A percentile compares a stretch with the other conserved stretches of the same genome.
These are phyloP conservation scores for Nipponia nippon DNA, from an alignment of 2,113 vertebrate genomes.

Conservation along the genomic window DNA sequence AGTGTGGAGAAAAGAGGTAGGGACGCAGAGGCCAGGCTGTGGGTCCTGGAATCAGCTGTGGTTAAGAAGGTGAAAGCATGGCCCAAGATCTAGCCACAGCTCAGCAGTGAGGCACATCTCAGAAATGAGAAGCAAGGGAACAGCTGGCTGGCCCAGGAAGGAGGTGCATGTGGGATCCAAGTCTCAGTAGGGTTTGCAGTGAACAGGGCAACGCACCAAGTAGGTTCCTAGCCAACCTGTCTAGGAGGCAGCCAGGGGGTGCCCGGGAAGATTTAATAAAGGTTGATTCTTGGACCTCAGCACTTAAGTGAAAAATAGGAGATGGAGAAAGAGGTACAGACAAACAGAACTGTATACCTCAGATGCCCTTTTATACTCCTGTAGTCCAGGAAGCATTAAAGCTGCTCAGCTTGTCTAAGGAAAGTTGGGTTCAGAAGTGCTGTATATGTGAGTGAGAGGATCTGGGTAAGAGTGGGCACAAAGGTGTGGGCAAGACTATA, in stretches of 20 bases:
- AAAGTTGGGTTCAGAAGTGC: not conserved
- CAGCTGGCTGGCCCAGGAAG: not conserved
- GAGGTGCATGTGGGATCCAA: not conserved
- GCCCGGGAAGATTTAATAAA: not conserved
- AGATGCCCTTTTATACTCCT: not conserved
- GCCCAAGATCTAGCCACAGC: not conserved
- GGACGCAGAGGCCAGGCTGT: not conserved
- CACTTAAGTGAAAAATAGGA: not conserved
- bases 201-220: not conserved
- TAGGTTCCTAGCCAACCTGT: not conserved
- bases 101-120: not conserved
- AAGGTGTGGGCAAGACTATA: not conserved
- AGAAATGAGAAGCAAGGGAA: not conserved
- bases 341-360: not conserved
- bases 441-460: not conserved
- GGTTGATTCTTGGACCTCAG: not conserved
- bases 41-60: not conserved
- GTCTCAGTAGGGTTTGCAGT: not conserved
- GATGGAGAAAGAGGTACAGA: not conserved
- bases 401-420: not conserved
- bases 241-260: not conserved
- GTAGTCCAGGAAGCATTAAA: not conserved
- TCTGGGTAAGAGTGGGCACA: not conserved
- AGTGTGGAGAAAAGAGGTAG: not conserved
- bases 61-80: not conserved